These are phyloP conservation scores for Amphipoea lucens DNA, from an alignment of 2,888 invertebrate genomes.

Conservation along the genomic window DNA sequence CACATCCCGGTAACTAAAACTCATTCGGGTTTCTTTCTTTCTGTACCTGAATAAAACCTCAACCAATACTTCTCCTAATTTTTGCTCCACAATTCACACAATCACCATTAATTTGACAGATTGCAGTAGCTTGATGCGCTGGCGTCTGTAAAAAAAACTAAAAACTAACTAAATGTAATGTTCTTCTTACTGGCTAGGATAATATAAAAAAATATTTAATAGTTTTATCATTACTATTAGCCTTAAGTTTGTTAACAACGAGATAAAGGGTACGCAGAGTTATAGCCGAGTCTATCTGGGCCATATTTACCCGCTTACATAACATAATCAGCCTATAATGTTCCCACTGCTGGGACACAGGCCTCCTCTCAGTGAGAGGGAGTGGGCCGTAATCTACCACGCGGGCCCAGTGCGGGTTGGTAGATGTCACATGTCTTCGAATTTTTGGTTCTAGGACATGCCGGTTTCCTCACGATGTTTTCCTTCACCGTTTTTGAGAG, in stretches of 20 bases:
- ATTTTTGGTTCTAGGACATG: too few relatives aligned
- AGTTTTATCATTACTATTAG: slow-evolving; percentile 23
- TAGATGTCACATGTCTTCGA: too few relatives aligned
- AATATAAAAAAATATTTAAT: slow-evolving; percentile 63
- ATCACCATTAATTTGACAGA: neutral
- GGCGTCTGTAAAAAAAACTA: neutral
- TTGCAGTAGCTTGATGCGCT: too few relatives aligned
- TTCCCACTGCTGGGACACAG: too few relatives aligned
- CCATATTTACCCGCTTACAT: too few relatives aligned
- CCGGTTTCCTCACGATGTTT: too few relatives aligned
- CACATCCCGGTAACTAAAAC: neutral
- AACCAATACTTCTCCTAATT: neutral
- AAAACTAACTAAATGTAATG: slow-evolving; percentile 42
- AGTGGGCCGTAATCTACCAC: too few relatives aligned
- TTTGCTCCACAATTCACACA: neutral
- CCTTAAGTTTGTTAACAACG: slow-evolving; percentile 27
- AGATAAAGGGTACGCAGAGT: neutral
- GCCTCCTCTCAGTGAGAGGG: too few relatives aligned
- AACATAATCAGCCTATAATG: too few relatives aligned
- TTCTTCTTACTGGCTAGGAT: slow-evolving; percentile 54
- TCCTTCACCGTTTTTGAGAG: too few relatives aligned
- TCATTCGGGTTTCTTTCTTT: neutral
- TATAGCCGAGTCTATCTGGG: neutral
- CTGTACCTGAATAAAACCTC: neutral
- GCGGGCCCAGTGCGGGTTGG: too few relatives aligned